Conservation (phyloP, 2,888 invertebrate species). For the Lycophotia porphyrea region DNA sequence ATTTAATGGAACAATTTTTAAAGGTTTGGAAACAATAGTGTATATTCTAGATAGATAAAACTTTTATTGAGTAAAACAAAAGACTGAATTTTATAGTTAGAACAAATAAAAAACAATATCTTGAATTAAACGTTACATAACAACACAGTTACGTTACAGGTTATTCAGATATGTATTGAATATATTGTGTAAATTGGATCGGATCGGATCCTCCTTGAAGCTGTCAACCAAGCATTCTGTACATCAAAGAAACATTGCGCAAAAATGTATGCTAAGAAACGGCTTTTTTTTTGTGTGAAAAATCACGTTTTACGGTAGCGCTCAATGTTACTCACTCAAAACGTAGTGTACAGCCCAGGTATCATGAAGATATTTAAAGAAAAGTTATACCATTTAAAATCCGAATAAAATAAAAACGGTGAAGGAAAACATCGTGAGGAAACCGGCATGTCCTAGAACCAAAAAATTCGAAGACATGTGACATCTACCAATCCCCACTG, state of each 20-base stretch:
- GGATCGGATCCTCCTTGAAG: neutral
- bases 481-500: too few species aligned
- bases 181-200: neutral
- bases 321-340: neutral
- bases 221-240: neutral
- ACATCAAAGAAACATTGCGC: neutral
- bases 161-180: neutral
- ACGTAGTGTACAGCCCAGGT: too few species aligned
- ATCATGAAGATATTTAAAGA: too few species aligned
- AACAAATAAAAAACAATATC: neutral
- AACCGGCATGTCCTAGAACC: too few species aligned
- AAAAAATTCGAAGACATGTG: too few species aligned
- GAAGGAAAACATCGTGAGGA: too few species aligned
- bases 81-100: neutral
- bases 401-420: too few species aligned
- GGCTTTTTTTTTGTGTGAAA: too few species aligned
- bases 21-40: neutral
- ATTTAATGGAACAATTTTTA: neutral
- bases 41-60: neutral
- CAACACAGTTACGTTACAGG: neutral
- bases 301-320: too few species aligned
- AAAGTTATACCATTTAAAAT: too few species aligned
- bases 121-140: neutral
- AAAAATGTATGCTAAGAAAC: too few species aligned
- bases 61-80: neutral